A percentile compares a stretch with the other conserved stretches of the same genome.
Conservation (phyloP, 2,888 invertebrate species). For the Callyntrura guangdongensis region DNA sequence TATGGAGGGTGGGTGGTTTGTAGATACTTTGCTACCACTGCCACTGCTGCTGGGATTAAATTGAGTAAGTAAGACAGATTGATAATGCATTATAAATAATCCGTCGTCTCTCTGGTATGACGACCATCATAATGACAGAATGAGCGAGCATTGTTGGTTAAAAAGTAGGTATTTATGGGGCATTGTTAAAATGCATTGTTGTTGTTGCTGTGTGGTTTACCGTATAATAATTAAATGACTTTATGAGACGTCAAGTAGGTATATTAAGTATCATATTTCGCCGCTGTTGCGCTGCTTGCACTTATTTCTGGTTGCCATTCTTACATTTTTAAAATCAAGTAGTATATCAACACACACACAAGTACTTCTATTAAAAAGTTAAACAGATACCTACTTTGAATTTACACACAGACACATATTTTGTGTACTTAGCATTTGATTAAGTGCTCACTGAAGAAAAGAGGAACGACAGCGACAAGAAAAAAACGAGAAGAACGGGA, state of each 20-base stretch:
- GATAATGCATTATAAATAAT: background rate
- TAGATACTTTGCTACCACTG: background rate
- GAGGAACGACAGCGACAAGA: constrained; percentile 42
- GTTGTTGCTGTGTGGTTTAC: constrained; percentile 52
- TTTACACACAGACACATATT: background rate
- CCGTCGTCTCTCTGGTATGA: background rate
- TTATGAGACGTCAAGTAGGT: constrained; percentile 65
- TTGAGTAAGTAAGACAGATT: constrained; percentile 20
- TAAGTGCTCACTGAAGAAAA: constrained; percentile 59
- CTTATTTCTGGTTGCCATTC: background rate
- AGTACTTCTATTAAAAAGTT: no score
- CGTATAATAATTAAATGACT: constrained; percentile 66
- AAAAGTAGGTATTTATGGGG: constrained; percentile 20
- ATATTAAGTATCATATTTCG: background rate
- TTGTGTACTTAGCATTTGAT: constrained; percentile 61
- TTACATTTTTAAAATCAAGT: background rate
- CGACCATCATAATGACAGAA: background rate
- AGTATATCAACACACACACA: no score
- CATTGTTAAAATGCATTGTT: constrained; percentile 23
- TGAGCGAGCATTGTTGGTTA: constrained; percentile 34
- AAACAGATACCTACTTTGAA: background rate
- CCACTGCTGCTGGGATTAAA: constrained; percentile 16
- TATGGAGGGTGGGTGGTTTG: background rate
- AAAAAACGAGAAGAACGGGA: constrained; percentile 62
- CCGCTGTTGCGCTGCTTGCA: background rate